Evolutionary conservation across 1,140 invertebrate species (phyloP).

Genomic region (Coptotermes formosanus): DNA sequence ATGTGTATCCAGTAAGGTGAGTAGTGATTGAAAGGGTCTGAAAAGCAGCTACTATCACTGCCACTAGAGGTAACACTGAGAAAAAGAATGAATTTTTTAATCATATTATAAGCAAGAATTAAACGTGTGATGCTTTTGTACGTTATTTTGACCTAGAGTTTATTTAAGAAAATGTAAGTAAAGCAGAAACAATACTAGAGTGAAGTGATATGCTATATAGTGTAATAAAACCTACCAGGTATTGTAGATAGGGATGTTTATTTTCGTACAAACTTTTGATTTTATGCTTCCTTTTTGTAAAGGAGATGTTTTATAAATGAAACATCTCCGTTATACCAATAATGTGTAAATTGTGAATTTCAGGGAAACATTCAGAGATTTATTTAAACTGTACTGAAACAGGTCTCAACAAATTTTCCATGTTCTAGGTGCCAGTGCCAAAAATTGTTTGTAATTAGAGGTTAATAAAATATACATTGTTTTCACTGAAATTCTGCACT

Average conservation of each 20-base stretch:
- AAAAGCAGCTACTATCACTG: background rate
- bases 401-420: too few species aligned
- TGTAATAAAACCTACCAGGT: background rate
- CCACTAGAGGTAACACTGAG: background rate
- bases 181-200: background rate
- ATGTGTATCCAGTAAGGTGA: too few species aligned
- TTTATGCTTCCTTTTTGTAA: background rate
- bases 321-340: background rate
- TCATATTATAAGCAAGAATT: background rate
- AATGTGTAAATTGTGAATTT: background rate
- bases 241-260: conserved; percentile 11
- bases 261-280: background rate
- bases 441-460: too few species aligned
- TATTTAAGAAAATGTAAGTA: conserved; percentile 1
- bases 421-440: too few species aligned
- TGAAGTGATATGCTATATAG: background rate
- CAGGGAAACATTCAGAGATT: background rate
- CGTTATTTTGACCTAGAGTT: conserved; percentile 8
- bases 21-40: too few species aligned
- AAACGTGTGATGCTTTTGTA: conserved; percentile 2
- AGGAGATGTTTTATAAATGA: background rate
- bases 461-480: too few species aligned
- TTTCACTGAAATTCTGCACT: too few species aligned
- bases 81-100: background rate
- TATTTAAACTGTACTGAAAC: background rate